A percentile compares a stretch with the other conserved stretches of the same genome.
phyloP scores from a whole-genome alignment of 2,797 vertebrate species.

The Takifugu rubripes region DNA sequence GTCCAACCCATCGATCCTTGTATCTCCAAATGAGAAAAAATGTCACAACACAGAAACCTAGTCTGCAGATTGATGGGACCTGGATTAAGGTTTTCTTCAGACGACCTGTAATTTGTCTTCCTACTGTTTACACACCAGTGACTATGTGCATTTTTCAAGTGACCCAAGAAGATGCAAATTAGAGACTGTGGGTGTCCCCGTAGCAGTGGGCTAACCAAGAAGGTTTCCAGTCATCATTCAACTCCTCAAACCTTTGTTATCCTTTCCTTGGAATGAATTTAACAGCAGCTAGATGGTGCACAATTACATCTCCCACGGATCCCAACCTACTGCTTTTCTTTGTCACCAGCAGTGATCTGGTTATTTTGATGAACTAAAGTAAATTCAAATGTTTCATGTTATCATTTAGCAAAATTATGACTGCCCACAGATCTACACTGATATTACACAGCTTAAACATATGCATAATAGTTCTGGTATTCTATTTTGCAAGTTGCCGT shows the following conservation, averaged over 20 bases:
- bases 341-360: too few species aligned
- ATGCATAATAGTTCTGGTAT: too few species aligned
- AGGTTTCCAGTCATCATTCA: slow-evolving; percentile 12
- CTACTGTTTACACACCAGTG: slow-evolving; percentile 4
- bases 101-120: slow-evolving; percentile 15
- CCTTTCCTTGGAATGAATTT: slow-evolving; percentile 4
- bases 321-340: too few species aligned
- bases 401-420: too few species aligned
- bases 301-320: too few species aligned
- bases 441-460: too few species aligned
- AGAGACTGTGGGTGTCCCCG: neutral
- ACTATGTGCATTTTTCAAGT: slow-evolving; percentile 11
- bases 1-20: slow-evolving; percentile 15
- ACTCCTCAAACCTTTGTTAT: slow-evolving; percentile 11
- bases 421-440: too few species aligned
- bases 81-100: slow-evolving; percentile 12
- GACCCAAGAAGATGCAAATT: slow-evolving; percentile 8
- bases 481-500: too few species aligned
- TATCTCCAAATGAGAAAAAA: slow-evolving; percentile 19
- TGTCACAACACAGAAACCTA: slow-evolving; percentile 12
- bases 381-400: too few species aligned
- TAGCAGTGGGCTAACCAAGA: neutral
- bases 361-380: too few species aligned
- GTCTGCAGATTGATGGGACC: slow-evolving; percentile 28
- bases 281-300: neutral